phyloP scores from a whole-genome alignment of 2,113 vertebrate species.

The Eclectus roratus region DNA sequence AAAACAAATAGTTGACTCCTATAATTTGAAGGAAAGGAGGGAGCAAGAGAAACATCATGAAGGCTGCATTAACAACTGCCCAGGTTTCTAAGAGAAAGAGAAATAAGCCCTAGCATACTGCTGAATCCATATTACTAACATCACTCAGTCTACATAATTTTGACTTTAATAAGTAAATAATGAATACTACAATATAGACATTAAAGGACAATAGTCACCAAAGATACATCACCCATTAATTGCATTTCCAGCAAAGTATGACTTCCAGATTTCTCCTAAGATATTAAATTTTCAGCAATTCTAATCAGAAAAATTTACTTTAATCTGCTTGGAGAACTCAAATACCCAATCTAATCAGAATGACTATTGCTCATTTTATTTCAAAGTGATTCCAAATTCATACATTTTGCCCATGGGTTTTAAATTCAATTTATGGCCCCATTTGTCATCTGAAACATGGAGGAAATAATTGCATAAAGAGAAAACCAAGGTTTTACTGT shows the following conservation, averaged over 20 bases:
- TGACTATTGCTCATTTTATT: constrained; percentile 10
- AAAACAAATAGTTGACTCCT: background rate
- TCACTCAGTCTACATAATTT: background rate
- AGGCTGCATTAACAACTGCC: background rate
- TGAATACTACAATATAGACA: background rate
- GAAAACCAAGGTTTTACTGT: background rate
- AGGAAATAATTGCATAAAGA: constrained; percentile 12
- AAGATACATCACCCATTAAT: background rate
- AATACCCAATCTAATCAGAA: background rate
- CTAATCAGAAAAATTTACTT: background rate
- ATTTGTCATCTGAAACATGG: constrained; percentile 9
- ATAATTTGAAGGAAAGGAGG: background rate
- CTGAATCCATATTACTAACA: rapidly evolving
- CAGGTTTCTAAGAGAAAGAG: background rate
- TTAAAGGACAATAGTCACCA: background rate
- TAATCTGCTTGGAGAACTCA: background rate
- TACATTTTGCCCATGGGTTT: background rate
- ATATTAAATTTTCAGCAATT: background rate
- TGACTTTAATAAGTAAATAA: background rate
- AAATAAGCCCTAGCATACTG: background rate
- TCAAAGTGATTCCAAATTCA: constrained; percentile 12
- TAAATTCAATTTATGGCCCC: constrained; percentile 35
- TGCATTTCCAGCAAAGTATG: background rate
- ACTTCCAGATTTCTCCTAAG: background rate
- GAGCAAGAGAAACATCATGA: background rate